Conservation (phyloP, 2,888 invertebrate species). For the Bombylius major region DNA sequence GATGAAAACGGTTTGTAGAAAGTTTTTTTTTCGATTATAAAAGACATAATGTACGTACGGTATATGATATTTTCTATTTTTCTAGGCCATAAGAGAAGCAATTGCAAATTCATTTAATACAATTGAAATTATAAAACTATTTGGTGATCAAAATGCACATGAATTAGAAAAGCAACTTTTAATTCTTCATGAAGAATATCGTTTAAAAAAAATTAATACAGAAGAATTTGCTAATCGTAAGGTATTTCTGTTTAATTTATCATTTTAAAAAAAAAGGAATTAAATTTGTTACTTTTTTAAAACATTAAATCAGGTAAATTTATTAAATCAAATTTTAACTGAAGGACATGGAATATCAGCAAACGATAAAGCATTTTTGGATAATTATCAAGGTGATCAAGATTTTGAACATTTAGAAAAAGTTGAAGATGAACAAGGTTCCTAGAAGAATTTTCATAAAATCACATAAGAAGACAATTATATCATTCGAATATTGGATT, state of each 20-base stretch:
- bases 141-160: slow-evolving; percentile 55
- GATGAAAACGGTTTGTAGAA: slow-evolving; percentile 45
- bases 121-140: slow-evolving; percentile 58
- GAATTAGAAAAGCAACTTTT: slow-evolving; percentile 46
- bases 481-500: no score
- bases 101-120: slow-evolving; percentile 62
- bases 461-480: no score
- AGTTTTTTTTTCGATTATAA: not conserved
- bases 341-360: not conserved
- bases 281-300: not conserved
- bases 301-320: not conserved
- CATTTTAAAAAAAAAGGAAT: not conserved
- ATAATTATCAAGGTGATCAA: not conserved
- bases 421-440: not conserved
- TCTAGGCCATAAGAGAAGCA: slow-evolving; percentile 57
- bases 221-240: slow-evolving; percentile 42
- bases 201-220: slow-evolving; percentile 44
- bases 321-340: not conserved
- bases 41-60: not conserved
- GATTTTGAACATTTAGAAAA: slow-evolving; percentile 5
- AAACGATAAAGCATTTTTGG: not conserved
- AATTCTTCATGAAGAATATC: slow-evolving; percentile 46
- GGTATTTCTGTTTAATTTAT: slow-evolving; percentile 18
- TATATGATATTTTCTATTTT: slow-evolving; percentile 11
- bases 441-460: no score